These are phyloP conservation scores for Condylura cristata DNA, from an alignment of 2,113 vertebrate genomes.

Conservation along the genomic window DNA sequence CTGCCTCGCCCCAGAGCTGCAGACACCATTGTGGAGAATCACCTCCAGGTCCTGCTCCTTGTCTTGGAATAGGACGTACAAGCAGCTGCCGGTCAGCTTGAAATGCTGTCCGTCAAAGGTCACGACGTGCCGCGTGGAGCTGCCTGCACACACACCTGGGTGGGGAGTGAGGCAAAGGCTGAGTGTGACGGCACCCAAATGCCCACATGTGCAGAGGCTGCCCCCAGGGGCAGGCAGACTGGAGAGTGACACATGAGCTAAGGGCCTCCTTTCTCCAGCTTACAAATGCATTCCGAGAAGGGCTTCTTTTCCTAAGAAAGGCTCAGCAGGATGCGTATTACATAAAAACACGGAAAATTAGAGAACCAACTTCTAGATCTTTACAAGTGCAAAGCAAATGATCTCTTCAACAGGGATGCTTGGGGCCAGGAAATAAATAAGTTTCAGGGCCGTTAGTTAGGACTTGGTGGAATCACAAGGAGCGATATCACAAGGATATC, in stretches of 20 bases:
- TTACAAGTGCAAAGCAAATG: background rate
- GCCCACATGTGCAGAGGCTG: background rate
- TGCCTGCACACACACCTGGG: constrained; percentile 94
- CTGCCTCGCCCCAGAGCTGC: constrained; percentile 82
- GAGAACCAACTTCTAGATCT: background rate
- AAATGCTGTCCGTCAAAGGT: constrained; percentile 94
- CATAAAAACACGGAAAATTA: background rate
- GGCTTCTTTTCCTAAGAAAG: constrained; percentile 16
- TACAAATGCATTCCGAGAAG: background rate
- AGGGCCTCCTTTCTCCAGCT: background rate
- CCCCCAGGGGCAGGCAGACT: background rate
- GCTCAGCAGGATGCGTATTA: background rate
- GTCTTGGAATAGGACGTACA: constrained; percentile 91
- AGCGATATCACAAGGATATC: too few relatives aligned
- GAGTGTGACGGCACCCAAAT: background rate
- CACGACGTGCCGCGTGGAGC: constrained; percentile 94
- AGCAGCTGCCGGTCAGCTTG: constrained; percentile 91
- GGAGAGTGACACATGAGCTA: background rate
- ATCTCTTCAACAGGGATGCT: background rate
- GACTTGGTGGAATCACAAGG: constrained; percentile 34
- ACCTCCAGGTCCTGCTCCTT: constrained; percentile 86
- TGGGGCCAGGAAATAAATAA: constrained; percentile 26
- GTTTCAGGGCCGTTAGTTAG: background rate
- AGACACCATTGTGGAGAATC: constrained; percentile 89
- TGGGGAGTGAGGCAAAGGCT: background rate